phyloP scores from a whole-genome alignment of 2,113 vertebrate species.

The Lepus timidus region DNA sequence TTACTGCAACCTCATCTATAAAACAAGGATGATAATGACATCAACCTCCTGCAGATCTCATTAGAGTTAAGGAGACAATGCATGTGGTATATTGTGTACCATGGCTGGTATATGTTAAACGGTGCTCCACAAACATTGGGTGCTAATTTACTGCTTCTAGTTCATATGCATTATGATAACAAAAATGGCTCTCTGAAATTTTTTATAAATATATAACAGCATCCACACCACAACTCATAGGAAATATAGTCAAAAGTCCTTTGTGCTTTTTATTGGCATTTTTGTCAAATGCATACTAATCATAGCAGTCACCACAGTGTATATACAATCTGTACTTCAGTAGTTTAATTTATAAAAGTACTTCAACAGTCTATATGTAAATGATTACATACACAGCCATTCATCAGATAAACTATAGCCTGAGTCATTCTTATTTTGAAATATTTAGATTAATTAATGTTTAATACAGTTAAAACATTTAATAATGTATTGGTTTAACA shows the following conservation, averaged over 20 bases:
- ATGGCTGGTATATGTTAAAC: background rate
- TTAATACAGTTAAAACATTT: background rate
- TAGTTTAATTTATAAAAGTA: constrained; percentile 33
- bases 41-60: background rate
- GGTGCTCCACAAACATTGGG: background rate
- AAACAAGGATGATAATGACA: background rate
- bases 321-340: background rate
- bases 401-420: background rate
- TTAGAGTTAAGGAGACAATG: background rate
- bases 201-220: background rate
- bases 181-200: constrained; percentile 14
- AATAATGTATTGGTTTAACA: background rate
- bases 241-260: constrained; percentile 15
- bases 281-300: background rate
- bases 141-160: background rate
- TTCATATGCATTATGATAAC: background rate
- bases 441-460: background rate
- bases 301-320: background rate
- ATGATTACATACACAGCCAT: background rate
- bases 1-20: background rate
- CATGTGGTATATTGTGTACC: background rate
- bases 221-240: background rate
- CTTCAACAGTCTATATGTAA: constrained; percentile 4
- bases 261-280: background rate
- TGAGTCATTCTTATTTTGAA: constrained; percentile 17